These are phyloP conservation scores for Mionectes olivaceus DNA, from an alignment of 2,797 vertebrate genomes.

Conservation along the genomic window DNA sequence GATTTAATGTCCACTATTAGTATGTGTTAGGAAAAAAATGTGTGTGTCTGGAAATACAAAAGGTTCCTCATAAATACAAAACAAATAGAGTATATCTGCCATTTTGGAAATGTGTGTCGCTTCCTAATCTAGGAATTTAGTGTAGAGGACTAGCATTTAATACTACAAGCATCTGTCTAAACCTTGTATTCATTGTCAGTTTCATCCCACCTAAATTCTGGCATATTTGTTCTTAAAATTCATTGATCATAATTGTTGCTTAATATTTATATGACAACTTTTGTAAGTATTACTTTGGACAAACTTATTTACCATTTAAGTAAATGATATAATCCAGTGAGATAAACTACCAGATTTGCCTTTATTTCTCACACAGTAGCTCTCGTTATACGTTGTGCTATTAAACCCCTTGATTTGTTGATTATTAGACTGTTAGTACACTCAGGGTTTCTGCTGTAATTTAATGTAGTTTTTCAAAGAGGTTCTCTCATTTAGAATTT, in stretches of 20 bases:
- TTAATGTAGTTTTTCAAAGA: slow-evolving; percentile 77
- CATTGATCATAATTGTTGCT: slow-evolving; percentile 59
- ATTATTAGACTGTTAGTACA: slow-evolving; percentile 76
- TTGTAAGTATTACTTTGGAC: slow-evolving; percentile 52
- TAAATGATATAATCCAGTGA: slow-evolving; percentile 71
- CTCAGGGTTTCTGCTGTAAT: slow-evolving; percentile 75
- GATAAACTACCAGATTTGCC: slow-evolving; percentile 70
- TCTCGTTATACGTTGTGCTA: slow-evolving; percentile 66
- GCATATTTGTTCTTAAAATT: slow-evolving; percentile 1
- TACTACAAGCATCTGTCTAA: slow-evolving; percentile 44
- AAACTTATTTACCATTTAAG: slow-evolving; percentile 69
- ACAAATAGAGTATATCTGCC: neutral
- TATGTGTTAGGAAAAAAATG: neutral
- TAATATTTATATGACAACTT: slow-evolving; percentile 61
- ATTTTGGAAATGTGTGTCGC: slow-evolving; percentile 10
- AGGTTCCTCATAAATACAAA: neutral
- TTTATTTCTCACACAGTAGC: slow-evolving; percentile 69
- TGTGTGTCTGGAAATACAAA: neutral
- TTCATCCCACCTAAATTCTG: slow-evolving; percentile 41
- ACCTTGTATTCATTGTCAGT: slow-evolving; percentile 47
- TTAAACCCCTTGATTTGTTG: slow-evolving; percentile 78
- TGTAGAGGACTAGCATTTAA: slow-evolving; percentile 44
- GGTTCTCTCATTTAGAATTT: slow-evolving; percentile 68
- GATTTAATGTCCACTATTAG: neutral
- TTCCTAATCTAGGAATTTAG: slow-evolving; percentile 44